Percentiles rank a stretch among this genome's conserved stretches.
phyloP scores from a whole-genome alignment of 2,888 invertebrate genomes.

The Cerceris ruficornis region DNA sequence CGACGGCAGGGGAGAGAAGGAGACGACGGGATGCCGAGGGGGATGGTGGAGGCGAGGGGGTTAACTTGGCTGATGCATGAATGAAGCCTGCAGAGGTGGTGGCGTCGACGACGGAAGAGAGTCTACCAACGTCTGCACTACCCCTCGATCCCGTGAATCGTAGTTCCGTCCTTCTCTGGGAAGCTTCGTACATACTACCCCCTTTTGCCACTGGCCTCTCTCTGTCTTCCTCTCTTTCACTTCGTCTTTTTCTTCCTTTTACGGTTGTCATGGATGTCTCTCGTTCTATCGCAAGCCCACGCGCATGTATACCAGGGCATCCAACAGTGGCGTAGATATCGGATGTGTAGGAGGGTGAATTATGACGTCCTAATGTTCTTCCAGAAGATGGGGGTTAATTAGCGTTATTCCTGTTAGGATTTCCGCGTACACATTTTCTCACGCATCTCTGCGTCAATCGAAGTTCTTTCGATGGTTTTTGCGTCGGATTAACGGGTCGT shows the following conservation, averaged over 20 bases:
- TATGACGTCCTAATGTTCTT: conserved; percentile 38
- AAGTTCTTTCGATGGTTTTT: conserved; percentile 6
- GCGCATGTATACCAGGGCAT: conserved; percentile 31
- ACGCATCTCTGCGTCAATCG: conserved; percentile 31
- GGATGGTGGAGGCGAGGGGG: conserved; percentile 48
- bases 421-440: conserved; percentile 17
- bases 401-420: conserved; percentile 28
- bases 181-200: neutral
- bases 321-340: conserved; percentile 28
- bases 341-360: conserved; percentile 25
- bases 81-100: conserved; percentile 59
- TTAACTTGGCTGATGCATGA: conserved; percentile 63
- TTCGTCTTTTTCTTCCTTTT: neutral
- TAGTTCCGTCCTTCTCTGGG: conserved; percentile 18
- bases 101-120: conserved; percentile 39
- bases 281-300: conserved; percentile 25
- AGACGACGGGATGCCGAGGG: neutral
- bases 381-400: conserved; percentile 33
- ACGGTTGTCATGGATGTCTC: neutral
- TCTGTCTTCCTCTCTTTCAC: neutral
- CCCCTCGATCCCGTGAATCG: conserved; percentile 30
- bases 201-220: neutral
- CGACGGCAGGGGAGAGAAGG: conserved; percentile 1
- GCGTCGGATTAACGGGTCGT: neutral
- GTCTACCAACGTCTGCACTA: conserved; percentile 25